Base-by-base conservation (phyloP, 37 sponge, comb jelly and placozoan genomes). In the Axinella damicornis region DNA sequence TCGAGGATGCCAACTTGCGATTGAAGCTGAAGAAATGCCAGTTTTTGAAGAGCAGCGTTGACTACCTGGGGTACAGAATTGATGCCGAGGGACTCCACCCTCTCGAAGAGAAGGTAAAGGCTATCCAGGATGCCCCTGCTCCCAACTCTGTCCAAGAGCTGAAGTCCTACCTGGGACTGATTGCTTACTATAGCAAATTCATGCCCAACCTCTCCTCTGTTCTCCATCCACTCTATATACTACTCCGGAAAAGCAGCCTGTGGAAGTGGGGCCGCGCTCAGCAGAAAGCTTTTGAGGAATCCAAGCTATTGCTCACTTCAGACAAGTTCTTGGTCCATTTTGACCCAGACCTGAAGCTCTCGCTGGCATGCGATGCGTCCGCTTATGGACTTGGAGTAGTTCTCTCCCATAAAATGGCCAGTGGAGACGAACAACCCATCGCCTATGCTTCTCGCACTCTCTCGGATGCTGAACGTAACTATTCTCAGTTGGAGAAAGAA, bases 201-300 rank as follows among this genome's bases (percentile, higher is more conserved):
- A 61, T 84, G 12, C 85, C 77, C n/a, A 62, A 79, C 17, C 40
- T 77, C 18, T 52, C 85, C 16, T 24, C 63, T 20, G 0, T 64
- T 16, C 35, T 75, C 14, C 72, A 69, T 24, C 85, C 85, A 37
- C 53, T 84, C 11, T 35, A 84, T 79, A 20, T 20, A 0, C 27
- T 84, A 27, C 53, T n/a, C n/a, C n/a, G n/a, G n/a, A n/a, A n/a
- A n/a, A n/a, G n/a, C n/a, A n/a, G n/a, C n/a, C n/a, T n/a, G n/a
- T 88, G 88, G 88, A 25, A 75, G 32, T 89, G 91, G 91, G 65
- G 53, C 17, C 40, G n/a, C 9, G 54, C 35, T 18, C 68, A 77
- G 35, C 22, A 70, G 18, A 46, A 46, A 65, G 81, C 81, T 12
- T 90, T 89, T 62, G 40, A 46, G 58, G 54, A 82, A 18, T 88